Base-by-base conservation (phyloP, 2,888 invertebrate genomes). In the Caenorhabditis sinica region DNA sequence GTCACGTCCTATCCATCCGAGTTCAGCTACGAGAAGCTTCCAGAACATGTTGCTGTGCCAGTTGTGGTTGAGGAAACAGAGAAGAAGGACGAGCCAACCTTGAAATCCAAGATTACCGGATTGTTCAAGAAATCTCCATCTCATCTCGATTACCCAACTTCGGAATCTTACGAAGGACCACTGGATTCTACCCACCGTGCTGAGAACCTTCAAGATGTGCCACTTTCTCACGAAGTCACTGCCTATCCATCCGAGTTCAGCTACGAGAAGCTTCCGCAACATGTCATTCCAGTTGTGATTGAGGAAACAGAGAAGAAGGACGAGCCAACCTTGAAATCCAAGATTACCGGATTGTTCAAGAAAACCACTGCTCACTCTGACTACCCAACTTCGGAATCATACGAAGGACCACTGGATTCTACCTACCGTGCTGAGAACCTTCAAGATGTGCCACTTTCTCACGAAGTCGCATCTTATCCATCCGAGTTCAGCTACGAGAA, bases 151-250 rank as follows among this genome's bases (percentile, higher is more conserved):
- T 87, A 86, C 60, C 87, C 86, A 28, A 76, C 73, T 28, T 74
- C 76, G 45, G 87, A 82, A 43, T n/a, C 28, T 45, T 87, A 82
- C 65, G 80, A 82, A 43, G 87, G 87, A 74, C 85, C 85, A 40
- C 17, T 73, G 28, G 82, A 83, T 15, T 60, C 81, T 8, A 87
- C 84, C 11, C 66, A 51, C 17, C 66, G 72, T 65, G 43, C 66
- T 20, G 20, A 28, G 3, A 86, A 88, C 20, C 20, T 88, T 28
- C 25, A 65, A 5, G 65, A 65, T 28, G n/a, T 65, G 20, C 65
- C 65, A 28, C 65, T 65, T 17, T n/a, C 40, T 17, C 43, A 43
- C 33, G 43, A 43, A 45, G 65, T 65, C 28, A 65, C 28, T 1
- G 20, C 65, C 11, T 65, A 65, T 23, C 65, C 65, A 65, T 45